phyloP scores from a whole-genome alignment of 2,888 invertebrate genomes.

The Acronicta alni region DNA sequence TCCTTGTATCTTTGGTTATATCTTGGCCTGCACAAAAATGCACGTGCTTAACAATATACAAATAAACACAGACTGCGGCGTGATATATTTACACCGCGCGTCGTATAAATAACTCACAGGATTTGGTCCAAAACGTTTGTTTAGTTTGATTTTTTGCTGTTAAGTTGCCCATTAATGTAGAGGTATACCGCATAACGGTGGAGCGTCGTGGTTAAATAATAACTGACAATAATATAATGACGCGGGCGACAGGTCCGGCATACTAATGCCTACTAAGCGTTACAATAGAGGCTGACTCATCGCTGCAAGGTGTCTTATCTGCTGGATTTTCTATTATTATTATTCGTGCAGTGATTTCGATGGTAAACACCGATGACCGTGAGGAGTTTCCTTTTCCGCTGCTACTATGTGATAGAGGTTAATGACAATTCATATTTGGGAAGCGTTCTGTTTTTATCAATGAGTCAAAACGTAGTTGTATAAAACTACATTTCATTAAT shows the following conservation, averaged over 20 bases:
- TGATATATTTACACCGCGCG: conserved; percentile 58
- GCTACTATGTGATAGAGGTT: conserved; percentile 21
- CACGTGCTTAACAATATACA: conserved; percentile 63
- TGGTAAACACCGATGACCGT: conserved; percentile 63
- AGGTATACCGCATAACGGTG: conserved; percentile 76
- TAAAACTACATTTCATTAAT: too few species aligned
- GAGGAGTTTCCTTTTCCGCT: conserved; percentile 52
- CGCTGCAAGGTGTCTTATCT: conserved; percentile 83
- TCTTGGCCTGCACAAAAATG: conserved; percentile 85
- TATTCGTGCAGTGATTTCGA: conserved; percentile 63
- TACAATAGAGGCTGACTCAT: conserved; percentile 73
- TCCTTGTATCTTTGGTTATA: conserved; percentile 86
- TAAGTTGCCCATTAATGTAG: conserved; percentile 78
- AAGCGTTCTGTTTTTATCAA: neutral
- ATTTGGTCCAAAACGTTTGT: conserved; percentile 73
- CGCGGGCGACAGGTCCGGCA: conserved; percentile 72
- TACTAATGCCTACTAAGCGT: conserved; percentile 80
- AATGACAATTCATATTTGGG: neutral
- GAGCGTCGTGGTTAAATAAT: conserved; percentile 56
- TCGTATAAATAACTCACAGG: conserved; percentile 78
- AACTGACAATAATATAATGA: conserved; percentile 61
- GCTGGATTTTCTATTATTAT: conserved; percentile 65
- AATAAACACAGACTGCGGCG: conserved; percentile 69
- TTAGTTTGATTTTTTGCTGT: conserved; percentile 71
- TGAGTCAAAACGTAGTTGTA: too few species aligned